Evolutionary conservation across 2,888 invertebrate genomes (phyloP).

Genomic region (Ligdia adustata): DNA sequence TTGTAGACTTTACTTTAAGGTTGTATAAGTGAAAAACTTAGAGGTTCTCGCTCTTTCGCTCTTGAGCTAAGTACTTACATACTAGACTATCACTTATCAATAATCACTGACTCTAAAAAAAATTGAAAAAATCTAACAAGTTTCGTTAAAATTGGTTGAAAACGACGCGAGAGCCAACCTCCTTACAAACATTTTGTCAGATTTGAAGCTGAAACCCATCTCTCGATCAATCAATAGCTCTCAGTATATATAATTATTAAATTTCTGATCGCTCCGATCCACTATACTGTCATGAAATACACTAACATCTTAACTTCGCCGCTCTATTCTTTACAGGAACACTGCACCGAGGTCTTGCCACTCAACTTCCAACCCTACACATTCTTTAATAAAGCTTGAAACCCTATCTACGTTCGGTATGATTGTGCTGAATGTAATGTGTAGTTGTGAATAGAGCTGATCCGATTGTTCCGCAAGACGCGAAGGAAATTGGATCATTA

Average conservation of each 20-base stretch:
- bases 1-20: too few relatives aligned
- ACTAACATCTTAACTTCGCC: constrained; percentile 8
- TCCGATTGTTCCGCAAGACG: constrained; percentile 12
- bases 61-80: too few relatives aligned
- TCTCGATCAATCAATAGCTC: too few relatives aligned
- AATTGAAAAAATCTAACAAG: too few relatives aligned
- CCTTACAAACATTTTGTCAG: too few relatives aligned
- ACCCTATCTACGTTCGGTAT: not conserved
- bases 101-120: not conserved
- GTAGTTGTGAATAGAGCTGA: constrained; percentile 19
- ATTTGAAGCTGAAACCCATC: too few relatives aligned
- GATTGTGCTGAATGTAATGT: constrained; percentile 7
- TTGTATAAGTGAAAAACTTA: too few relatives aligned
- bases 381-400: constrained; percentile 1
- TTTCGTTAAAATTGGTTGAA: too few relatives aligned
- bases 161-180: too few relatives aligned
- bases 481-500: constrained; percentile 30
- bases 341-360: not conserved
- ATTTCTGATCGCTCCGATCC: not conserved
- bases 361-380: constrained; percentile 1
- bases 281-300: constrained; percentile 1
- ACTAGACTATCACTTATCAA: not conserved
- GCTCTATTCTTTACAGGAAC: constrained; percentile 22
- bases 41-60: too few relatives aligned
- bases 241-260: too few relatives aligned